Evolutionary conservation across 64 coral and sea anemone species (phyloP), one percentile per base, ranked within the genome.

Genomic region (Platygyra sinensis): DNA sequence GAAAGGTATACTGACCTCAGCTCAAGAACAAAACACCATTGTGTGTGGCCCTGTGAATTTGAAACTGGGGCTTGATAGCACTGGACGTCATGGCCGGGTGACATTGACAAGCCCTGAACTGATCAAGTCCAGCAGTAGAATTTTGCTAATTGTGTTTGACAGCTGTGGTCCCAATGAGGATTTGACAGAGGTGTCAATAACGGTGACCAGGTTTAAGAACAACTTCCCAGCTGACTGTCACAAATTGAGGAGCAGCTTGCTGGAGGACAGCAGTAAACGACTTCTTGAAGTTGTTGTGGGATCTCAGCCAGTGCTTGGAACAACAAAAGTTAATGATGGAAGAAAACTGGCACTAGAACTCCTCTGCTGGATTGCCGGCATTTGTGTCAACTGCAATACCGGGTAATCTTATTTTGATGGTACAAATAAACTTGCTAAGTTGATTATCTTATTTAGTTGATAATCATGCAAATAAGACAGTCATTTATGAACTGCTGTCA

Each of bases 291-390:
- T 95, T 73, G 91, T 95, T 10, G 88, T 87, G 30, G 72, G 27
- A 54, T 90, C 79, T 18, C 71, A 84, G 28, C 46, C 91, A 8
- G 80, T 83, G 17, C 80, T 74, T n/a, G 91, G 65, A 18, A 49
- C 30, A 12, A 31, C 15, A 17, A 83, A 36, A 74, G 52, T 25
- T 12, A 74, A 63, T 81, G 90, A 90, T 42, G 82, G 79, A 52
- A 89, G 86, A 52, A 97, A 91, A 72, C 52, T 89, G 25, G 94
- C 97, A 9, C 79, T 99, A 11, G 92, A 99, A 8, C 75, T 99
- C 30, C 51, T 99, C 2, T 99, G 97, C 39, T 99, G 97, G 97
- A 93, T 96, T 80, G 97, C 97, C 60, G 97, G 97, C 50, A 76
- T 99, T n/a, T 93, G 91, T 91, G 91, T 99, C 31, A 90, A 99